These are phyloP conservation scores for Calliopsis andreniformis DNA, from an alignment of 1,140 invertebrate genomes.

Conservation along the genomic window DNA sequence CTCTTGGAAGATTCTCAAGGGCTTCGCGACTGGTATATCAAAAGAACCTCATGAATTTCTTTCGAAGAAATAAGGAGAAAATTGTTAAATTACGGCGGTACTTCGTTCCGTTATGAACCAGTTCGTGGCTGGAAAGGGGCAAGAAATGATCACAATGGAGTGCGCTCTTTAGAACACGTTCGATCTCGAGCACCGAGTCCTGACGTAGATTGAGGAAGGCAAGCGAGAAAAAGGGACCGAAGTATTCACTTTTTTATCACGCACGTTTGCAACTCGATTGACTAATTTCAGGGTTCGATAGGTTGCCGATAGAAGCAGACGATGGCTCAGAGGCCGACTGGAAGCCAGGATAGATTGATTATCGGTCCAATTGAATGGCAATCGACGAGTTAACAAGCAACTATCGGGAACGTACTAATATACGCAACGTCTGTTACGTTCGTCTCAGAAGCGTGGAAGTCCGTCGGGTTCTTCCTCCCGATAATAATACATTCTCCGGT, in stretches of 20 bases:
- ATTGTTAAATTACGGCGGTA: too few species aligned
- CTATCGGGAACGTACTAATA: not conserved
- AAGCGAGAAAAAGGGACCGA: not conserved
- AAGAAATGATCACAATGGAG: too few species aligned
- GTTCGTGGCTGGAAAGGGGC: too few species aligned
- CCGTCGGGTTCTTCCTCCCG: not conserved
- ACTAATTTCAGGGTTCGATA: conserved; percentile 28
- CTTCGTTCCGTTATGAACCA: too few species aligned
- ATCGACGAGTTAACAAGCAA: conserved; percentile 28
- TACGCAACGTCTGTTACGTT: conserved; percentile 1
- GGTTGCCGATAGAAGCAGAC: not conserved
- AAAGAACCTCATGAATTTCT: not conserved
- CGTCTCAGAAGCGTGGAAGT: conserved; percentile 22
- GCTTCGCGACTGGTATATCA: not conserved
- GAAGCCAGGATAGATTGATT: conserved; percentile 15
- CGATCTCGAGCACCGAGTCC: too few species aligned
- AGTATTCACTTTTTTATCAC: not conserved
- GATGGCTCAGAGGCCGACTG: not conserved
- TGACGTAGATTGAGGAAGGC: not conserved
- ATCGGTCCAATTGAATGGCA: conserved; percentile 15
- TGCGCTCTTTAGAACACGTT: too few species aligned
- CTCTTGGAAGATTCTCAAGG: not conserved
- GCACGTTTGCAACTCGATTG: not conserved
- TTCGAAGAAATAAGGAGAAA: too few species aligned
- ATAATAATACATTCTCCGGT: conserved; percentile 26